A percentile compares a stretch with the other conserved stretches of the same genome.
Conservation (phyloP, 2,113 vertebrate species). For the Forbesichthys papilliferus region DNA sequence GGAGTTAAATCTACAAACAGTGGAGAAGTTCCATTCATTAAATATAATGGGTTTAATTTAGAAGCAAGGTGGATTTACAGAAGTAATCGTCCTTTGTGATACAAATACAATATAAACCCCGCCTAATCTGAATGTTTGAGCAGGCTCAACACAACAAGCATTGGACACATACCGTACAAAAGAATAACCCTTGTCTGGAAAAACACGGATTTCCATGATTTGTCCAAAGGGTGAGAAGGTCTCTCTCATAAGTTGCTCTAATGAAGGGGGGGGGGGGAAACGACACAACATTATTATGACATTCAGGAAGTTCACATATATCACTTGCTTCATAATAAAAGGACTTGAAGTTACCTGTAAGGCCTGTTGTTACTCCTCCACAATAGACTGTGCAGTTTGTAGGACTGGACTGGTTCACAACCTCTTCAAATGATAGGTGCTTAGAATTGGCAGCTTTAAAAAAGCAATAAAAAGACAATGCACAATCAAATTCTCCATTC, state of each 20-base stretch:
- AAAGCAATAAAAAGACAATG: too few species aligned
- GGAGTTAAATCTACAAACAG: slow-evolving; percentile 85
- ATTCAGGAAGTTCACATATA: too few species aligned
- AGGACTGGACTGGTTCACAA: slow-evolving; percentile 95
- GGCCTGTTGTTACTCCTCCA: slow-evolving; percentile 90
- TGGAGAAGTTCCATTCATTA: background rate
- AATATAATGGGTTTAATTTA: too few species aligned
- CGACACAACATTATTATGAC: too few species aligned
- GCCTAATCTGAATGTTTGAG: background rate
- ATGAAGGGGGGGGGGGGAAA: too few species aligned
- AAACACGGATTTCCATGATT: slow-evolving; percentile 97
- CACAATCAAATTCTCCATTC: too few species aligned
- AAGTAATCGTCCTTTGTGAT: too few species aligned
- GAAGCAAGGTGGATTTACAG: too few species aligned
- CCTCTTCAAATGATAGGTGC: slow-evolving; percentile 94
- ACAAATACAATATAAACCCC: background rate
- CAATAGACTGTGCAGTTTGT: slow-evolving; percentile 99
- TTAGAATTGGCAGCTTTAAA: slow-evolving; percentile 60
- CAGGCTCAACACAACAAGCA: background rate
- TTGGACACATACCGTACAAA: slow-evolving; percentile 85
- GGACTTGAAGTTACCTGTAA: slow-evolving; percentile 82
- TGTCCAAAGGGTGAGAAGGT: slow-evolving; percentile 98
- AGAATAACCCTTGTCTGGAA: slow-evolving; percentile 98
- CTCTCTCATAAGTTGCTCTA: slow-evolving; percentile 98
- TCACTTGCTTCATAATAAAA: too few species aligned